Evolutionary conservation across 2,888 invertebrate genomes (phyloP).

Genomic region (Drosophila nigricruria): DNA sequence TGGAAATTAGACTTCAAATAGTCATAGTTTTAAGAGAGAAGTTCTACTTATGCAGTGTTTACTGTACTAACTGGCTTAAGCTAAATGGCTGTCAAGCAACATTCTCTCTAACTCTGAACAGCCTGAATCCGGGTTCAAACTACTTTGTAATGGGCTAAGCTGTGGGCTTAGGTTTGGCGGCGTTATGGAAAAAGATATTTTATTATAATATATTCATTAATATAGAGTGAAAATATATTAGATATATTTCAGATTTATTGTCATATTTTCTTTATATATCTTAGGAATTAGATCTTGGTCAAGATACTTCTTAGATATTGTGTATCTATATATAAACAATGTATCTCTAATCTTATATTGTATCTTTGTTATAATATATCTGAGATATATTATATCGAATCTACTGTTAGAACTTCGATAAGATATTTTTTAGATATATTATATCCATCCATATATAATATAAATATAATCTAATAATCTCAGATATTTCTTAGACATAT

Average conservation of each 20-base stretch:
- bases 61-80: neutral
- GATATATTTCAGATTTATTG: neutral
- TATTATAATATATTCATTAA: neutral
- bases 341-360: neutral
- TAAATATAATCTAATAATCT: no score
- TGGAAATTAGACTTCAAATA: no score
- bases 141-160: neutral
- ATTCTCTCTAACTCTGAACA: neutral
- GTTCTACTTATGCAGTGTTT: neutral
- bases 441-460: no score
- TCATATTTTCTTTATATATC: neutral
- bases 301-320: neutral
- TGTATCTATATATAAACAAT: neutral
- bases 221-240: neutral
- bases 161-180: neutral
- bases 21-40: neutral
- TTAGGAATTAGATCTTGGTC: neutral
- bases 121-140: conserved; percentile 1
- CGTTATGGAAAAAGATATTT: neutral
- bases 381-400: no score
- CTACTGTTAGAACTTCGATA: no score
- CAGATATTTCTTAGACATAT: neutral
- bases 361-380: neutral
- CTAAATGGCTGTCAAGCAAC: conserved; percentile 1
- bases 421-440: neutral